Evolutionary conservation across 2,113 vertebrate genomes (phyloP).

Genomic region (Scytalopus superciliaris): DNA sequence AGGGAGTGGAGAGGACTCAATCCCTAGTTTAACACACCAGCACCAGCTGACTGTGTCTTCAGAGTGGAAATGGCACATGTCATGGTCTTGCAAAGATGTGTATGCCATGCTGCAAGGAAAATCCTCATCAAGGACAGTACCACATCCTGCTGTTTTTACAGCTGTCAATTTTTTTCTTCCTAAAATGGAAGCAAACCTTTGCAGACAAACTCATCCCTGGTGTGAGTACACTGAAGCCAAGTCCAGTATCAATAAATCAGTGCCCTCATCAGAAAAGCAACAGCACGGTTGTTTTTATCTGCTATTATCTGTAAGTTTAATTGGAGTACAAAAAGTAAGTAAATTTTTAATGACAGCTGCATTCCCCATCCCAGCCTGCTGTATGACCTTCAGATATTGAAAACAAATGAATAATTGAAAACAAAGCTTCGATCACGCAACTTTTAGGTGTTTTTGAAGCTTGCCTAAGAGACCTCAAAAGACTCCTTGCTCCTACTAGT

Average conservation of each 20-base stretch:
- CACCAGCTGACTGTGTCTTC: neutral
- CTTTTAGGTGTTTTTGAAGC: constrained; percentile 58
- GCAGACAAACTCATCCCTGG: constrained; percentile 9
- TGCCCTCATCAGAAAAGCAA: constrained; percentile 34
- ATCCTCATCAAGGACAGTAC: neutral
- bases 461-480: constrained; percentile 38
- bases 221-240: constrained; percentile 36
- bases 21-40: neutral
- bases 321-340: constrained; percentile 73
- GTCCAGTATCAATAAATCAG: constrained; percentile 58
- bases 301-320: constrained; percentile 70
- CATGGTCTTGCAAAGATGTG: neutral
- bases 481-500: neutral
- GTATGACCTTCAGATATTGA: constrained; percentile 72
- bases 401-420: constrained; percentile 78
- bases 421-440: constrained; percentile 50
- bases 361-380: constrained; percentile 46
- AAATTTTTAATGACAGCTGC: constrained; percentile 74
- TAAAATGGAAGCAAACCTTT: constrained; percentile 51
- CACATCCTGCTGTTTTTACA: constrained; percentile 21
- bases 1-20: neutral
- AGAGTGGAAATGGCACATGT: neutral
- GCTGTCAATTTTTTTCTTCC: constrained; percentile 42
- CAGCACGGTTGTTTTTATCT: constrained; percentile 54
- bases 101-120: neutral